Evolutionary conservation across 2,797 vertebrate species (phyloP), one percentile per base, ranked within the genome.

Genomic region (Bryconaethiops microstoma): DNA sequence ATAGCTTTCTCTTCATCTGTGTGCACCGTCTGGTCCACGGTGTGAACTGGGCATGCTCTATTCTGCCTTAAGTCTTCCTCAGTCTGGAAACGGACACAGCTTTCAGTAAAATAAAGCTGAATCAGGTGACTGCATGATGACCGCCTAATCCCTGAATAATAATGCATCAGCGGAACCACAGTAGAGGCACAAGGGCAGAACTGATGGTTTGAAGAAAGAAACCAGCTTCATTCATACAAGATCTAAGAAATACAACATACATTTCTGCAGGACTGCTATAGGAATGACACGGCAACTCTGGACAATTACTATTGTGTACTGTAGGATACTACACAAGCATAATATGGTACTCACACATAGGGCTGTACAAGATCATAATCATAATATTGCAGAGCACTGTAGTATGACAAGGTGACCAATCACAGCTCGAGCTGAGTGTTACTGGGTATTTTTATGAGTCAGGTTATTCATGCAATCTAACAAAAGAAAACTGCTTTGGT

Each of bases 11-110:
- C 96, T 80, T 95, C 90, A 40, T 96, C 95, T 0, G 95, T 96
- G 16, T 92, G 95, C 0, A 94, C 94, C 0, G 91, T 93, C 81
- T 95, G 95, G 3, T 94, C 93, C n/a, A 94, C 93, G 12, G 90
- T 29, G 2, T 97, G 97, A 87, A 99, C 96, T 0, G 92, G 94
- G 77, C 97, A 95, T 0, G 92, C 94, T 76, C 97, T 96, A 0
- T 96, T 94, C 91, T 97, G 91, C 81, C 88, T 93, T 68, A 95
- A 90, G 84, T 99, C 98, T 88, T 98, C 96, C 88, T 97, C 96
- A 23, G 96, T 95, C 97, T 99, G 89, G 19, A 79, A 69, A 52
- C 40, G 25, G 19, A 0, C 63, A 57, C 2, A 62, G 63, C 14
- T 35, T 29, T 39, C 4, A 77, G 29, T 40, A 19, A 74, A 57